Conservation (phyloP, 2,113 vertebrate genomes). For the Hippocampus zosterae region DNA sequence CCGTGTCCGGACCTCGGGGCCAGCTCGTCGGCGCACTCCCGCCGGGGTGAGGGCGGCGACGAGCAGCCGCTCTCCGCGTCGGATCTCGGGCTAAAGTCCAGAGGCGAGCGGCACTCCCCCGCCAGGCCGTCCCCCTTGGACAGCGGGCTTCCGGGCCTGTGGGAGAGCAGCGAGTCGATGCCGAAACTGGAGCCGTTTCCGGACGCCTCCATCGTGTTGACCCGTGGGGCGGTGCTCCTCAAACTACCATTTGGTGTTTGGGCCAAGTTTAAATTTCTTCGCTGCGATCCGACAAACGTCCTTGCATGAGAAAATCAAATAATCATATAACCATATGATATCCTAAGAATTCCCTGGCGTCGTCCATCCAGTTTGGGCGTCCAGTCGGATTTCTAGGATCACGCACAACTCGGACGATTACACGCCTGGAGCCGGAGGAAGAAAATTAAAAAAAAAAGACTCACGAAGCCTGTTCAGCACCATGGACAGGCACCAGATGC, state of each 20-base stretch:
- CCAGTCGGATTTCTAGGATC: not conserved
- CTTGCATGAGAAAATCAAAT: not conserved
- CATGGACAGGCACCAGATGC: constrained; percentile 64
- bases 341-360: constrained; percentile 1
- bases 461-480: constrained; percentile 64
- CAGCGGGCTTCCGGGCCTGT: constrained; percentile 86
- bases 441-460: not conserved
- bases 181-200: constrained; percentile 90
- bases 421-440: not conserved
- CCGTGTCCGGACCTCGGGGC: constrained; percentile 69
- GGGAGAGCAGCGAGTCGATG: constrained; percentile 96
- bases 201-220: constrained; percentile 85
- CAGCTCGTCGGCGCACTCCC: constrained; percentile 83
- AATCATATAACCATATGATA: constrained; percentile 1
- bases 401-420: not conserved
- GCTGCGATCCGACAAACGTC: not conserved
- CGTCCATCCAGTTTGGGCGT: constrained; percentile 3
- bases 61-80: constrained; percentile 90
- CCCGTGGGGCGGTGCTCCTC: constrained; percentile 43
- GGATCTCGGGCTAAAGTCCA: constrained; percentile 91
- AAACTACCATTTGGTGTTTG: constrained; percentile 73
- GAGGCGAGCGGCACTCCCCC: constrained; percentile 85
- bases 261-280: constrained; percentile 50
- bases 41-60: constrained; percentile 85
- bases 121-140: constrained; percentile 85